Percentiles rank a stretch among this genome's conserved stretches.
These are phyloP conservation scores for Akabosia matsudoensis DNA, from an alignment of 1,140 invertebrate species.

Conservation along the genomic window DNA sequence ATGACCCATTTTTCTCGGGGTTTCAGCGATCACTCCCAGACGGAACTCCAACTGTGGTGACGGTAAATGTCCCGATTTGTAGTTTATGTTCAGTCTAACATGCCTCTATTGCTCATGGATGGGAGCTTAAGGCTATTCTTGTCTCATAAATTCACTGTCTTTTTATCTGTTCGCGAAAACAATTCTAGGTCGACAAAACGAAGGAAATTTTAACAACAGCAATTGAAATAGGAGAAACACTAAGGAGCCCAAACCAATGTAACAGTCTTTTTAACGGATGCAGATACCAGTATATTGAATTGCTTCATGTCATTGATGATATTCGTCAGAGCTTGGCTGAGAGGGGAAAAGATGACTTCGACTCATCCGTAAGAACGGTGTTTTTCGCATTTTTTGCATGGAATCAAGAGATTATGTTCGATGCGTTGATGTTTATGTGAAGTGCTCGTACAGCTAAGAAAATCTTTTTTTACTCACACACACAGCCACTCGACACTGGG, in stretches of 20 bases:
- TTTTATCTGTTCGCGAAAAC: background rate
- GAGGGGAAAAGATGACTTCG: background rate
- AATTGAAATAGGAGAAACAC: conserved; percentile 18
- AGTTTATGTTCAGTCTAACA: background rate
- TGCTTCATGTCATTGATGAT: conserved; percentile 22
- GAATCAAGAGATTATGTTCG: too few species aligned
- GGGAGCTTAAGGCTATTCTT: background rate
- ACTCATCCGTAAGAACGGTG: background rate
- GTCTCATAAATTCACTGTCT: background rate
- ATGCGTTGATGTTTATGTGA: too few species aligned
- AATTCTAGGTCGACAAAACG: conserved; percentile 13
- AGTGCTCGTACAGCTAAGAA: too few species aligned
- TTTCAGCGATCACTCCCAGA: background rate
- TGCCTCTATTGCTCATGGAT: background rate
- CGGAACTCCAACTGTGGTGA: conserved; percentile 1
- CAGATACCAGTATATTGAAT: conserved; percentile 7
- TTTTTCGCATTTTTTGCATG: too few species aligned
- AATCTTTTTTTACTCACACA: too few species aligned
- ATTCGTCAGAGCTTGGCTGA: background rate
- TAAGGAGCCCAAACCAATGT: conserved; percentile 6
- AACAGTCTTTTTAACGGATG: conserved; percentile 14
- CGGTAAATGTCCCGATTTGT: background rate
- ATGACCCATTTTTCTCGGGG: conserved; percentile 2
- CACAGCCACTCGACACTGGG: background rate
- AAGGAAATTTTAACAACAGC: conserved; percentile 13